Evolutionary conservation across 2,888 invertebrate species (phyloP), one percentile per base, ranked within the genome.

Genomic region (Archips crataeganus): DNA sequence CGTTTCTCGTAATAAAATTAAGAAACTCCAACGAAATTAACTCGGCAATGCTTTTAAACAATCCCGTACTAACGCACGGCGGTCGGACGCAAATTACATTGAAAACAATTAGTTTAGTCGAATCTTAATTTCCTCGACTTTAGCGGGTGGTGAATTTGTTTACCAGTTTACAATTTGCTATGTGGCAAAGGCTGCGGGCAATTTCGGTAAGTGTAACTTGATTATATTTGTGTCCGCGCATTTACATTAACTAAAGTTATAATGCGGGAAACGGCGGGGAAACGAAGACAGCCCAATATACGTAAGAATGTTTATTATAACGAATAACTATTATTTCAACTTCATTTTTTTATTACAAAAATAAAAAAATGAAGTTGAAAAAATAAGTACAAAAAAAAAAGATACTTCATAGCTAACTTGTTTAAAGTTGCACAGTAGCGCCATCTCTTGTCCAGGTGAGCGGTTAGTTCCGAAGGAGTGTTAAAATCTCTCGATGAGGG

Each of bases 11-110:
- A 57, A 57, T 57, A 32, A 57, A 57, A 57, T 57, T 57, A 57
- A 57, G 57, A 32, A 57, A 32, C 57, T 32, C 11, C 57, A 11
- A 32, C 32, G 10, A 32, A 57, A 57, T 57, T 57, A 57, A 32
- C 57, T 57, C 11, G 6, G 9, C 57, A 32, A 10, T 32, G 57
- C 32, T 57, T 32, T 32, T 32, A 32, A 39, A 5, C 39, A 39
- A 39, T n/a, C 4, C 57, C 13, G 32, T 32, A 57, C 23, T 54
- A 23, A 39, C 39, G 32, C 57, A 3, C 57, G 57, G 32, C 8
- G 57, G 57, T 57, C 32, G 57, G 57, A 32, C 57, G 57, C 57
- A 57, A 57, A 57, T 57, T 32, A 32, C 57, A 32, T 57, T 9
- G 3, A 57, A 1, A 34, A 57, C 57, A 57, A 57, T 57, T 57